Evolutionary conservation across 53 echinoderm and acorn worm genomes (phyloP), one percentile per base, ranked within the genome.

Genomic region (Holothuria leucospilota): DNA sequence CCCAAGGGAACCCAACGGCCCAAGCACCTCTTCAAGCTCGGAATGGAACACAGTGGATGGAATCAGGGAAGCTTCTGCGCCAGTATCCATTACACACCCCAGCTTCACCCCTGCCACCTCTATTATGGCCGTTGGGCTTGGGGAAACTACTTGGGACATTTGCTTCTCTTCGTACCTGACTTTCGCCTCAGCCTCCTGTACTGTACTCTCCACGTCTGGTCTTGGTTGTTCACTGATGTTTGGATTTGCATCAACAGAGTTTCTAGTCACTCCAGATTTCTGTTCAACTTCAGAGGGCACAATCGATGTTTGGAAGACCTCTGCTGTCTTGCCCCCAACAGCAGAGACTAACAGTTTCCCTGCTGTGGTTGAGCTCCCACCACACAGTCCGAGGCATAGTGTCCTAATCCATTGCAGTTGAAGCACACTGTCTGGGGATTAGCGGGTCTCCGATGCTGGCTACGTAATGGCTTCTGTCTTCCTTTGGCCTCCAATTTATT

Each of bases 301-400:
- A 15, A 26, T 68, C 68, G n/a, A 29, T 26, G 11, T 0, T 14
- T 63, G 0, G 9, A 40, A 7, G 23, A 5, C 39, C 87, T 29
- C 87, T 80, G 51, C 81, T 79, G 69, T 87, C 79, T 58, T 67
- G 68, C 87, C 87, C 87, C 15, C 68, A 87, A 87, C 79, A 87
- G 66, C 61, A 87, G 87, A 87, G 87, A 59, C 21, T 26, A 81
- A 39, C 68, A 80, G 69, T 87, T 87, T 87, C 68, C 80, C 81
- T 38, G 71, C 21, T 71, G 20, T 13, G 24, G 40, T 7, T 40
- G 40, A 40, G 40, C 40, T 40, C 40, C 40, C 7, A 40, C 40
- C 40, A 40, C 8, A 4, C 71, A 71, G 14, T 71, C 23, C 8
- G 20, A 39, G 18, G 71, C 71, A 41, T 20, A 71, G 24, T 71